Conservation (phyloP, 1,140 invertebrate genomes). For the Paraescarpia echinospica region DNA sequence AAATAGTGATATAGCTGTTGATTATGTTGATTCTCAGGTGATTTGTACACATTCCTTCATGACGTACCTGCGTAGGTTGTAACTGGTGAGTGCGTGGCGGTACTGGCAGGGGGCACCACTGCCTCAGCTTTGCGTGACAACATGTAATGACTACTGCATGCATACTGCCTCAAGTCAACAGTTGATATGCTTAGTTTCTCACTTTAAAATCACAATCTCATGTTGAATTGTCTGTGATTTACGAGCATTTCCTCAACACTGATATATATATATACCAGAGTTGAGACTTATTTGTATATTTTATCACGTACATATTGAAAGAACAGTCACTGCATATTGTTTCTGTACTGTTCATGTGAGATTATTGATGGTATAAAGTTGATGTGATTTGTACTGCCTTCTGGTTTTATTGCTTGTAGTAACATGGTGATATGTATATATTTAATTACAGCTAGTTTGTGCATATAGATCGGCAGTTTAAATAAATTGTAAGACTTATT, state of each 20-base stretch:
- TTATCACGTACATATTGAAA: background rate
- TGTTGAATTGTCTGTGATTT: background rate
- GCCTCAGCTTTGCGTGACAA: background rate
- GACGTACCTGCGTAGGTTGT: background rate
- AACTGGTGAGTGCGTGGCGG: background rate
- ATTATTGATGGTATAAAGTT: background rate
- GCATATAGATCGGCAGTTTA: background rate
- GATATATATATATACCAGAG: background rate
- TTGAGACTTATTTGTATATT: background rate
- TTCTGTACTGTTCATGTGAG: background rate
- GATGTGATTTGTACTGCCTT: background rate
- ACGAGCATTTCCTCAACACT: background rate
- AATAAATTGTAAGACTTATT: background rate
- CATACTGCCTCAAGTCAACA: background rate
- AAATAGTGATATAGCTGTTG: background rate
- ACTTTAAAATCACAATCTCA: background rate
- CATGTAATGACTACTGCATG: background rate
- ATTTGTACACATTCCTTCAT: background rate
- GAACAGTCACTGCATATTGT: background rate
- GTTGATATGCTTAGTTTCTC: background rate
- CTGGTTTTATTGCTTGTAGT: background rate
- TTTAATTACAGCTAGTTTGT: background rate
- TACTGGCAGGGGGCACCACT: background rate
- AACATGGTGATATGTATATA: background rate
- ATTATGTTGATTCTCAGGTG: background rate